A percentile compares a stretch with the other conserved stretches of the same genome.
Evolutionary conservation across 2,113 vertebrate species (phyloP).

Genomic region (Cynoglossus semilaevis): DNA sequence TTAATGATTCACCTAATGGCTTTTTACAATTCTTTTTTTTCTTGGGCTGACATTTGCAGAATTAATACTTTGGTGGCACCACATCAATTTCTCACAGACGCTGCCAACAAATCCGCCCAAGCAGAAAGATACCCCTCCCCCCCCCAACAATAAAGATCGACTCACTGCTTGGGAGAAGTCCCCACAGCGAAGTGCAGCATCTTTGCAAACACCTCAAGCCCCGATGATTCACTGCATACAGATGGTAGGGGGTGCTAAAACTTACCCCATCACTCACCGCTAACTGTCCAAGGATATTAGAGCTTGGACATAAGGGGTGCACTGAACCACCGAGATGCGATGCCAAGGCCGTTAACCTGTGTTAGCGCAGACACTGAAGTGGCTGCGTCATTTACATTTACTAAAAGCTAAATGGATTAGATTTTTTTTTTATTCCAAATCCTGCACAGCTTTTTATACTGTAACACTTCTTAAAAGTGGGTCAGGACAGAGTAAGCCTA

Average conservation of each 20-base stretch:
- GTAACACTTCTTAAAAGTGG: conserved; percentile 18
- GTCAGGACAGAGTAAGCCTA: conserved; percentile 9
- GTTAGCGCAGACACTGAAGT: conserved; percentile 37
- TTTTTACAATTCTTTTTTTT: neutral
- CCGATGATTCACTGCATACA: conserved; percentile 37
- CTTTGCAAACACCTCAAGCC: conserved; percentile 24
- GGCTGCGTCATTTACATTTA: neutral
- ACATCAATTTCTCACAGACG: conserved; percentile 17
- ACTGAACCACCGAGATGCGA: conserved; percentile 4
- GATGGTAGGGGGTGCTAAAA: conserved; percentile 64
- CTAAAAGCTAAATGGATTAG: too few relatives aligned
- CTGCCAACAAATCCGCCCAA: conserved; percentile 4
- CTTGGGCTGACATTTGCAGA: conserved; percentile 5
- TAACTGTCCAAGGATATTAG: conserved; percentile 30
- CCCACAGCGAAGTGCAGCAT: conserved; percentile 5
- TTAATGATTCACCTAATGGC: conserved; percentile 1
- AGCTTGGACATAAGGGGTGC: conserved; percentile 10
- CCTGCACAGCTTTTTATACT: conserved; percentile 22
- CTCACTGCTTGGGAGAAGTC: conserved; percentile 10
- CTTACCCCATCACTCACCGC: conserved; percentile 51
- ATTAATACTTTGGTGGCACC: conserved; percentile 14
- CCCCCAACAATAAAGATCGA: conserved; percentile 24
- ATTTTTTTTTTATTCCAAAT: too few relatives aligned
- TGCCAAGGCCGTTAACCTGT: conserved; percentile 9
- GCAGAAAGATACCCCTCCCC: conserved; percentile 12